These are phyloP conservation scores for Callipepla squamata DNA, from an alignment of 2,113 vertebrate genomes.

Conservation along the genomic window DNA sequence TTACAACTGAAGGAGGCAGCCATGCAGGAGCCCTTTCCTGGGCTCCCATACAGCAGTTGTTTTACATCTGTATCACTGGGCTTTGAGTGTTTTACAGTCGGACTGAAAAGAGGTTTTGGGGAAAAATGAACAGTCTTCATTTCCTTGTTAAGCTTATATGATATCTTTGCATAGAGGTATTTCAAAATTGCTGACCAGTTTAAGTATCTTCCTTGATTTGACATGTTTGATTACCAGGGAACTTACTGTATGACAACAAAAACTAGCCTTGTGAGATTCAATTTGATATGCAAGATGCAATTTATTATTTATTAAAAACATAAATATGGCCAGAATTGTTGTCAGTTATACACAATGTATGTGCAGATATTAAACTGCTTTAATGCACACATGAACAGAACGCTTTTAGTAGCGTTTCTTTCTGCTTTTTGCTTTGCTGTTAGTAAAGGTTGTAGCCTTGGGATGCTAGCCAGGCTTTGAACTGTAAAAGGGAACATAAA, in stretches of 20 bases:
- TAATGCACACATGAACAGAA: not conserved
- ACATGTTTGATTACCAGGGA: not conserved
- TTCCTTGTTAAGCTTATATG: not conserved
- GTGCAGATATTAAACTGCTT: not conserved
- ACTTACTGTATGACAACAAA: not conserved
- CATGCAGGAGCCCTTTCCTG: fast-evolving
- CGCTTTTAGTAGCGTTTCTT: not conserved
- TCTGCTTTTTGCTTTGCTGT: not conserved
- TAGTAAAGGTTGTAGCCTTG: constrained; percentile 12
- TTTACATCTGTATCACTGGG: not conserved
- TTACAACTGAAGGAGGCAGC: not conserved
- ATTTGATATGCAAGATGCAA: not conserved
- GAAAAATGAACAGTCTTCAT: not conserved
- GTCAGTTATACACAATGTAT: not conserved
- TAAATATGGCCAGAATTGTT: not conserved
- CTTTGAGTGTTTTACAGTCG: not conserved
- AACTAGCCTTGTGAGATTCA: not conserved
- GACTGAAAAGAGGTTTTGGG: not conserved
- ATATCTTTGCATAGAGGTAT: not conserved
- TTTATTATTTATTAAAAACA: not conserved
- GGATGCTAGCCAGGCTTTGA: constrained; percentile 15
- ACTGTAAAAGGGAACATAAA: constrained; percentile 2
- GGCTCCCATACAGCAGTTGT: not conserved
- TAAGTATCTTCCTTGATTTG: not conserved
- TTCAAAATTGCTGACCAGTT: not conserved